Percentiles rank a stretch among this genome's conserved stretches.
Evolutionary conservation across 2,797 vertebrate genomes (phyloP).

Genomic region (Darevskia nairensis): DNA sequence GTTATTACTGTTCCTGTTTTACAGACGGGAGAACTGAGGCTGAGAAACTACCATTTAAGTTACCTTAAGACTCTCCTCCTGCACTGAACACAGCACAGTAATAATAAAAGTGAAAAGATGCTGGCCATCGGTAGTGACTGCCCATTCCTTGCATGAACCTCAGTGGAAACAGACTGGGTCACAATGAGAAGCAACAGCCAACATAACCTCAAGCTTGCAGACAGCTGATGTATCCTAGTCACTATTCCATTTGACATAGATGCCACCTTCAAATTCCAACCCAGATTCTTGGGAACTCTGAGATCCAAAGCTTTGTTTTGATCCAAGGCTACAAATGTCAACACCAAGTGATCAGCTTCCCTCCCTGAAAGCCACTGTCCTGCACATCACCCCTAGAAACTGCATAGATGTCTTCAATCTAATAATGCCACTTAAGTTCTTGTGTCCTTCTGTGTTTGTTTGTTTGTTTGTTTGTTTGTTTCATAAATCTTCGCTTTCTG

Average conservation of each 20-base stretch:
- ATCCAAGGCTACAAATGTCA: neutral
- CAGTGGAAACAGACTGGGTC: neutral
- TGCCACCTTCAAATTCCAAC: conserved; percentile 25
- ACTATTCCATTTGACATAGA: conserved; percentile 1
- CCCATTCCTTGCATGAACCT: conserved; percentile 21
- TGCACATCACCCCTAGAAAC: no score
- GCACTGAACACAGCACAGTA: neutral
- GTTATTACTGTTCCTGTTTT: neutral
- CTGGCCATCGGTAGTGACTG: conserved; percentile 8
- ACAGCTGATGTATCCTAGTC: conserved; percentile 25
- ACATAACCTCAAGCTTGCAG: neutral
- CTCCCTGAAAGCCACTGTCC: neutral
- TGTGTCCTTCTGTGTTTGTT: conserved; percentile 14
- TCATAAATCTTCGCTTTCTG: neutral
- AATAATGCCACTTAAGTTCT: conserved; percentile 23
- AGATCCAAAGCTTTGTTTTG: neutral
- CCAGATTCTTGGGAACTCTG: conserved; percentile 21
- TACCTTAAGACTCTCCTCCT: neutral
- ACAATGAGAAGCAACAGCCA: conserved; percentile 9
- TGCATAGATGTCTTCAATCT: conserved; percentile 22
- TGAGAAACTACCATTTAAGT: neutral
- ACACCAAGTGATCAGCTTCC: neutral
- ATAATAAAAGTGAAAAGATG: neutral
- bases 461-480: neutral
- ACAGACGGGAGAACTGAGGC: neutral